These are phyloP conservation scores for Tridacna gigas DNA, from an alignment of 2,888 invertebrate species.

Conservation along the genomic window DNA sequence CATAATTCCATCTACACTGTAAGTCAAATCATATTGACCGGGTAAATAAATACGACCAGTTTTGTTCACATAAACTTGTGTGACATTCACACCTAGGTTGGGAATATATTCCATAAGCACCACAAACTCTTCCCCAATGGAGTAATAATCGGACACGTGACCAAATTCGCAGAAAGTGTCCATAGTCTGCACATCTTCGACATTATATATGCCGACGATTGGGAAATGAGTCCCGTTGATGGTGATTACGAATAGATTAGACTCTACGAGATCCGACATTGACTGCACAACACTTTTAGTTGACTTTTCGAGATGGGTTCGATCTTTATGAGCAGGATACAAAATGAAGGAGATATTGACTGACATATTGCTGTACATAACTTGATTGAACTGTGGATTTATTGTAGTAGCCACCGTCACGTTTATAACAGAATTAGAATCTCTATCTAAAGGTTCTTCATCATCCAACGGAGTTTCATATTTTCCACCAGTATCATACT, in stretches of 20 bases:
- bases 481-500: not conserved
- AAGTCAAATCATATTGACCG: constrained; percentile 74
- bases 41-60: constrained; percentile 65
- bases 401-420: not conserved
- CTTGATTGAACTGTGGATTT: not conserved
- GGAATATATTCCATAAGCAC: constrained; percentile 31
- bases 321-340: constrained; percentile 60
- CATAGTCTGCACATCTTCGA: constrained; percentile 41
- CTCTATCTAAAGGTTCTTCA: not conserved
- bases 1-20: constrained; percentile 68
- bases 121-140: constrained; percentile 43
- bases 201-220: constrained; percentile 63
- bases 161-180: constrained; percentile 66
- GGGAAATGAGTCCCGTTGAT: constrained; percentile 75
- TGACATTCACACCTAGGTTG: constrained; percentile 42
- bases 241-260: constrained; percentile 68
- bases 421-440: not conserved
- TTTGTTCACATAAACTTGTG: constrained; percentile 66
- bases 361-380: constrained; percentile 22
- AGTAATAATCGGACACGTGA: constrained; percentile 5
- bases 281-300: constrained; percentile 64
- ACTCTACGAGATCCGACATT: constrained; percentile 66
- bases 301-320: constrained; percentile 61
- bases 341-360: constrained; percentile 70
- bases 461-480: not conserved